Evolutionary conservation across 2,888 invertebrate genomes (phyloP), one percentile per base, ranked within the genome.

Genomic region (Mesodorylaimus sp.): DNA sequence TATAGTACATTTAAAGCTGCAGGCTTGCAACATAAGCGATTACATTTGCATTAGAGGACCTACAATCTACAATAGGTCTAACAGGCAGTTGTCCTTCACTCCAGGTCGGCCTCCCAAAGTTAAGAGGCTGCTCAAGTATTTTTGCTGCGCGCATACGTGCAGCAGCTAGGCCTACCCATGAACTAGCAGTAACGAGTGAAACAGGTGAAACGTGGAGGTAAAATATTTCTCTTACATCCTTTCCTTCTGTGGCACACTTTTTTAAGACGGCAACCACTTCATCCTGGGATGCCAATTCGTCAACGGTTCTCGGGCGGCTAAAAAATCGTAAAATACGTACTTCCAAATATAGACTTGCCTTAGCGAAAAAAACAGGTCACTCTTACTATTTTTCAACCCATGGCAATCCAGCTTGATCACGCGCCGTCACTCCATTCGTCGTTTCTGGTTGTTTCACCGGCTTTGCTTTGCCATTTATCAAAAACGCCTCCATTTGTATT

Each of bases 261-360:
- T 83, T 78, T 36, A 99, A 71, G 1, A 97, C 91, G 56, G 85
- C 77, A 1, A 97, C 82, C 0, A 91, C 93, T 71, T 97, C 97
- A 23, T 77, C 80, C 69, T 97, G 97, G 67, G 88, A 88, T 0
- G 91, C 91, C 19, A 97, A 84, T 67, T 97, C 95, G 51, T 88
- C 81, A 1, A 97, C 85, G 25, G 81, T 84, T 66, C 79, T 81
- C 1, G 97, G 97, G 0, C 97, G 84, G 62, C 87, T 88, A 63
- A 58, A 61, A 74, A 71, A 21, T 32, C 10, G 32, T 16, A 16
- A 32, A n/a, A n/a, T n/a, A n/a, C n/a, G n/a, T n/a, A n/a, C n/a
- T n/a, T n/a, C n/a, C n/a, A n/a, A n/a, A n/a, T n/a, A n/a, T n/a
- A n/a, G n/a, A n/a, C n/a, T n/a, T n/a, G n/a, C n/a, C n/a, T n/a